A percentile compares a stretch with the other conserved stretches of the same genome.
These are phyloP conservation scores for Acleris laterana DNA, from an alignment of 2,888 invertebrate species.

Conservation along the genomic window DNA sequence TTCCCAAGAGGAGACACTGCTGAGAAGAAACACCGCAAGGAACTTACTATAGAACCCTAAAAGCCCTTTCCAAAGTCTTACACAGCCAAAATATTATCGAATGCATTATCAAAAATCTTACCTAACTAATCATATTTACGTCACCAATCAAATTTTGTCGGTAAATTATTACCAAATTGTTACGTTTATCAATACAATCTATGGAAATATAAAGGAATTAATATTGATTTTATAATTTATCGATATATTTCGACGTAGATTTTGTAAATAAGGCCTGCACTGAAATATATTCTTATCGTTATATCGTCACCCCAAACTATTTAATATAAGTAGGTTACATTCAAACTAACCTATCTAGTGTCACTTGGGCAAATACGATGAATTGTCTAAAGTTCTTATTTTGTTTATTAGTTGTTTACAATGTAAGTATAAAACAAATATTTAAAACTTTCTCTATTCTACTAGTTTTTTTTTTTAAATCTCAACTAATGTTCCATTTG, in stretches of 20 bases:
- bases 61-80: too few species aligned
- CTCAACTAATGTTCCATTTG: too few species aligned
- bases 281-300: conserved; percentile 5
- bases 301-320: conserved; percentile 7
- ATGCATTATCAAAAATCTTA: too few species aligned
- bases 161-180: not conserved
- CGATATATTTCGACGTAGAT: conserved; percentile 6
- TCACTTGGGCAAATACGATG: conserved; percentile 8
- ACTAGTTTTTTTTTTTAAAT: too few species aligned
- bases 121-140: too few species aligned
- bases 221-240: conserved; percentile 4
- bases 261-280: conserved; percentile 17
- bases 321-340: conserved; percentile 2
- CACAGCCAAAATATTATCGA: too few species aligned
- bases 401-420: conserved; percentile 18
- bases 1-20: too few species aligned
- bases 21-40: too few species aligned
- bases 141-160: too few species aligned
- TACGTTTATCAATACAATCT: not conserved
- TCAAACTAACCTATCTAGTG: not conserved
- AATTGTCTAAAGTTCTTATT: conserved; percentile 1
- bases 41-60: too few species aligned
- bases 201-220: not conserved
- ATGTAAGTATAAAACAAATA: conserved; percentile 18
- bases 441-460: not conserved